Evolutionary conservation across 2,888 invertebrate species (phyloP).

Genomic region (Gymnocheta viridis): DNA sequence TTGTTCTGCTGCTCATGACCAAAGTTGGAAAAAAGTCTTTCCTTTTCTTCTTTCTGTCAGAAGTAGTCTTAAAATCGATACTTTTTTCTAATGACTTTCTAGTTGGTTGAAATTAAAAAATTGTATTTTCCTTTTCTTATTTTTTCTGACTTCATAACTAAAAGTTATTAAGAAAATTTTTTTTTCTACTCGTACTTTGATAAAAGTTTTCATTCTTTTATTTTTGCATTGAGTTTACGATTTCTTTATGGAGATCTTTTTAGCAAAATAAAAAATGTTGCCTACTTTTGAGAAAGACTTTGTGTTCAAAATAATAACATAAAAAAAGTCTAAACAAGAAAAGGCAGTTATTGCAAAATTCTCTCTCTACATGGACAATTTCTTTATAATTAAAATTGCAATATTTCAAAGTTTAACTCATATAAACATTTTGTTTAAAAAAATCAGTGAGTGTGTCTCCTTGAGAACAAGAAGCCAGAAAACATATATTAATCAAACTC

Average conservation of each 20-base stretch:
- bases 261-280: constrained; percentile 2
- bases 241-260: constrained; percentile 6
- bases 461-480: background rate
- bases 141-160: constrained; percentile 31
- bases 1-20: background rate
- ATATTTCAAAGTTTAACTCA: too few species aligned
- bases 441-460: too few species aligned
- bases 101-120: constrained; percentile 33
- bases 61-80: constrained; percentile 66
- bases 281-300: constrained; percentile 45
- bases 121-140: background rate
- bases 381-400: constrained; percentile 4
- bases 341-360: background rate
- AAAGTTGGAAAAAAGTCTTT: constrained; percentile 13
- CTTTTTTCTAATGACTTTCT: constrained; percentile 52
- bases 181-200: constrained; percentile 7
- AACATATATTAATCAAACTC: background rate
- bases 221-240: constrained; percentile 9
- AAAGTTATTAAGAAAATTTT: constrained; percentile 1
- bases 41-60: constrained; percentile 12
- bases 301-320: constrained; percentile 25
- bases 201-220: background rate
- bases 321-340: background rate
- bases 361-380: background rate
- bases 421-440: background rate